Evolutionary conservation across 2,888 invertebrate species (phyloP).

Genomic region (Epinotia ramella): DNA sequence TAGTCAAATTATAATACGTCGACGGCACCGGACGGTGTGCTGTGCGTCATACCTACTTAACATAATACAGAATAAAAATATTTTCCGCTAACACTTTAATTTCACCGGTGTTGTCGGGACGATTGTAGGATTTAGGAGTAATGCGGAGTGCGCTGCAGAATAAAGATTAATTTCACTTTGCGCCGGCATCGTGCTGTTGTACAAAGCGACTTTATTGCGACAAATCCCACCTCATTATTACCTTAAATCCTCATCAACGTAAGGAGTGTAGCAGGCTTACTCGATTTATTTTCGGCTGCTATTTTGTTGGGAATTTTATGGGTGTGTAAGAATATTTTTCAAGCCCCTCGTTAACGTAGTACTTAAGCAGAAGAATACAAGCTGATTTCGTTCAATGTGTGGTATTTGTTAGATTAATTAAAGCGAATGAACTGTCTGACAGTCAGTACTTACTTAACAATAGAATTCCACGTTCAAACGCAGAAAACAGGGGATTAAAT

Average conservation of each 20-base stretch:
- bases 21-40: too few species aligned
- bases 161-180: conserved; percentile 41
- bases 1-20: too few species aligned
- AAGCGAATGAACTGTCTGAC: not conserved
- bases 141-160: conserved; percentile 30
- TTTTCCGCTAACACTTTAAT: conserved; percentile 30
- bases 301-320: conserved; percentile 4
- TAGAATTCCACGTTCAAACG: not conserved
- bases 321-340: conserved; percentile 1
- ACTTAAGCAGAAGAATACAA: not conserved
- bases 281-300: conserved; percentile 27
- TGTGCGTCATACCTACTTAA: too few species aligned
- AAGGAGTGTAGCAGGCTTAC: conserved; percentile 30
- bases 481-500: not conserved
- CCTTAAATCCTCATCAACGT: conserved; percentile 42
- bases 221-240: conserved; percentile 43
- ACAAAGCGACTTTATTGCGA: conserved; percentile 41
- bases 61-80: not conserved
- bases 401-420: not conserved
- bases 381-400: not conserved
- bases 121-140: conserved; percentile 35
- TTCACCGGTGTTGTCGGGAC: conserved; percentile 5
- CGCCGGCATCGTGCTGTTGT: conserved; percentile 31
- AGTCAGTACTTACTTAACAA: not conserved
- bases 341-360: not conserved